Base-by-base conservation (phyloP, 2,888 invertebrate species). In the Hydropsyche betteni region DNA sequence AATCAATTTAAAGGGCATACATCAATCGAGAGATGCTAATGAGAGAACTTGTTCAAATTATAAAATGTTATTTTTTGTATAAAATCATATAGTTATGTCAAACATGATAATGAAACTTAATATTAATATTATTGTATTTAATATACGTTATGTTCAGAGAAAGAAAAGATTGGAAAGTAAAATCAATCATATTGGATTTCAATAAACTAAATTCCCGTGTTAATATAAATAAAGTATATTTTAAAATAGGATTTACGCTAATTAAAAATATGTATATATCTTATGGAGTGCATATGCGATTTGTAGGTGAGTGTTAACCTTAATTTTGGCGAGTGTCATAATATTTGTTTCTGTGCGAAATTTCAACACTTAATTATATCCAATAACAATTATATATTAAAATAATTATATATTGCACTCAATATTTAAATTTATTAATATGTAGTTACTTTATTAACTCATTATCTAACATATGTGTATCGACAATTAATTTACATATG, bases 231-330 rank as follows among this genome's bases (percentile, higher is more conserved):
- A 70, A 52, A 10, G 16, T 70, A 72, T 72, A 38, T 70, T 70
- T 70, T 70, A 70, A 70, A 53, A 34, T 70, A 70, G 70, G 70
- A 64, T 64, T 36, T 64, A 64, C 10, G 64, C 64, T 64, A 64
- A 64, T 34, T 52, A 70, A 52, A n/a, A 38, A 68, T 44, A 50
- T 70, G 44, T 24, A 69, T 14, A 70, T 51, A 70, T 44, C 33
- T 58, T 72, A 55, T 44, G 68, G 69, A 74, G 77, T 77, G 77
- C 69, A 70, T 71, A 76, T 75, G 76, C 74, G 76, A 68, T 72
- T 38, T 74, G 44, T 76, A 78, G 76, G 78, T 69, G 74, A 78
- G 55, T 68, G 74, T 72, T 61, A 70, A 75, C 7, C 16, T 52
- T 70, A 53, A 53, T 68, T 44, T 44, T 14, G 68, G 24, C 53